Percentiles rank a stretch among this genome's conserved stretches.
phyloP scores from a whole-genome alignment of 1,140 invertebrate species.

The Harpegnathos saltator region DNA sequence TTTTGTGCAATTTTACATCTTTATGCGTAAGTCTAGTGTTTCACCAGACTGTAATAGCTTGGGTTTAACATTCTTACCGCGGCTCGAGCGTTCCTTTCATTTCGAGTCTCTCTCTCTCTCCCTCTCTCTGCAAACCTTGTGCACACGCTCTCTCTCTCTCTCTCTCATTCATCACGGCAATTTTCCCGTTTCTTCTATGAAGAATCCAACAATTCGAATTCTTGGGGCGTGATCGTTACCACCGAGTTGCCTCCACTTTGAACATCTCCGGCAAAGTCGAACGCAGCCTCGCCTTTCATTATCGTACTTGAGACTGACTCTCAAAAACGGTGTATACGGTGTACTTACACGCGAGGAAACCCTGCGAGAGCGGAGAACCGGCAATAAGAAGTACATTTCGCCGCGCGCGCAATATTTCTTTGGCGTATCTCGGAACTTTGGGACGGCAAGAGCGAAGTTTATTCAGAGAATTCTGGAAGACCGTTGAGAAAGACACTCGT shows the following conservation, averaged over 20 bases:
- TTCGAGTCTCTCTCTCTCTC: conserved; percentile 28
- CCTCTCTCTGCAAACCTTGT: neutral
- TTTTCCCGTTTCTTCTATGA: conserved; percentile 24
- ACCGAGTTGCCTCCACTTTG: conserved; percentile 30
- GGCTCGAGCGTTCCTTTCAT: neutral
- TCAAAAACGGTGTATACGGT: conserved; percentile 26
- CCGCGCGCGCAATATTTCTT: neutral
- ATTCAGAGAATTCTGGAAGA: neutral
- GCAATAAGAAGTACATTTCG: neutral
- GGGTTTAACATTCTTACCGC: conserved; percentile 19
- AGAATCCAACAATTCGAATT: conserved; percentile 36
- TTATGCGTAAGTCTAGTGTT: too few species aligned
- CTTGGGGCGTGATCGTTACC: conserved; percentile 34
- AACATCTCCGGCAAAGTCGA: conserved; percentile 27
- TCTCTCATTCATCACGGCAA: conserved; percentile 40
- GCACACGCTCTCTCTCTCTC: conserved; percentile 9
- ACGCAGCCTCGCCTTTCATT: conserved; percentile 39
- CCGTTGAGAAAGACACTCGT: neutral
- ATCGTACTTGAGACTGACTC: conserved; percentile 39
- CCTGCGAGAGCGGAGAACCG: neutral
- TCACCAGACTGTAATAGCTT: neutral
- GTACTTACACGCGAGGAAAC: neutral
- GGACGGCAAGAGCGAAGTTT: neutral
- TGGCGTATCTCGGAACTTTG: neutral
- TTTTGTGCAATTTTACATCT: too few species aligned